phyloP scores from a whole-genome alignment of 2,113 vertebrate genomes.

The Apteryx mantelli region DNA sequence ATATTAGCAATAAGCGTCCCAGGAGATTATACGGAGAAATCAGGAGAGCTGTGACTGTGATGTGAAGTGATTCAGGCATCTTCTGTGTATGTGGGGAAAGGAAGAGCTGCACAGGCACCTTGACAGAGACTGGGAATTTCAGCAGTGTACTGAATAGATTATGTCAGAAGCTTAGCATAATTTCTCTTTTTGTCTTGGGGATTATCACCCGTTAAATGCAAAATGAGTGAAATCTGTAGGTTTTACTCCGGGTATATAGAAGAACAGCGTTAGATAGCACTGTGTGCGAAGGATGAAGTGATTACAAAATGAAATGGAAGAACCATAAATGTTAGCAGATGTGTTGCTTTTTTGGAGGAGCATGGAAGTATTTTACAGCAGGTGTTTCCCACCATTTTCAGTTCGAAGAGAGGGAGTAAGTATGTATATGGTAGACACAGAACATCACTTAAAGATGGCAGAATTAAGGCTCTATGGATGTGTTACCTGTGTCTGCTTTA shows the following conservation, averaged over 20 bases:
- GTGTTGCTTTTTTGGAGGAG: neutral
- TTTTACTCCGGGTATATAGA: neutral
- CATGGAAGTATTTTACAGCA: neutral
- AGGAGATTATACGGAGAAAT: neutral
- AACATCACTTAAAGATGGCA: neutral
- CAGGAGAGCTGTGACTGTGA: neutral
- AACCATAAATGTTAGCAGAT: neutral
- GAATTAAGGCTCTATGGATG: neutral
- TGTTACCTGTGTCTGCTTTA: neutral
- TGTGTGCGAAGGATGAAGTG: neutral
- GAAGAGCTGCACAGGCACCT: neutral
- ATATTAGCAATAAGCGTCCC: neutral
- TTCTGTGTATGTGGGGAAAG: neutral
- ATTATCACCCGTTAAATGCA: neutral
- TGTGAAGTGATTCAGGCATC: neutral
- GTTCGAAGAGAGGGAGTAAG: neutral
- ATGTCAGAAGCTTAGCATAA: neutral
- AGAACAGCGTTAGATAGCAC: neutral
- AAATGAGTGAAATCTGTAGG: neutral
- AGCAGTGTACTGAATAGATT: neutral
- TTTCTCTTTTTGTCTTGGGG: constrained; percentile 16
- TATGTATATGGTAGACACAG: neutral
- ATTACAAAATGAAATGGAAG: neutral
- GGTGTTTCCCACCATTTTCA: neutral
- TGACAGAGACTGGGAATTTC: neutral